Conservation (phyloP, 2,797 vertebrate species). For the Emydoidea blandingii region DNA sequence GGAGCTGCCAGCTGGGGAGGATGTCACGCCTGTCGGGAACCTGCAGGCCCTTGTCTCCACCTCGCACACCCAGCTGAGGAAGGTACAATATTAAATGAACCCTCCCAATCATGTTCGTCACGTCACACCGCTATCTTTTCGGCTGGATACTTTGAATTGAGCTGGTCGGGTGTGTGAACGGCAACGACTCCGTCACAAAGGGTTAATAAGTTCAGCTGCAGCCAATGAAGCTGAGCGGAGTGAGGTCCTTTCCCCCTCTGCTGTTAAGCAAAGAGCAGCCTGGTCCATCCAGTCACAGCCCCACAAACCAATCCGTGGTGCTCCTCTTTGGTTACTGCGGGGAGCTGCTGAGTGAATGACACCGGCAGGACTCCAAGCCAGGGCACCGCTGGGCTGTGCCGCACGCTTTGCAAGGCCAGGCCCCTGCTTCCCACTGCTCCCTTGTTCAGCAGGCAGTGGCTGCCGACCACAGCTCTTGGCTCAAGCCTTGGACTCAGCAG, state of each 20-base stretch:
- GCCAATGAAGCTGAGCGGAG: neutral
- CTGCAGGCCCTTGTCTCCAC: rapidly evolving
- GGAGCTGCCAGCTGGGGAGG: neutral
- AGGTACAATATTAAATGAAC: neutral
- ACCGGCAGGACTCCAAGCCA: rapidly evolving
- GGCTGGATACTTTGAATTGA: neutral
- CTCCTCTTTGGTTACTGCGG: neutral
- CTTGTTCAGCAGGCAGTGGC: rapidly evolving
- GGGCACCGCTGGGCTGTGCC: too few species aligned
- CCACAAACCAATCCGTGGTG: neutral
- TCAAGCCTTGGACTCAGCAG: neutral
- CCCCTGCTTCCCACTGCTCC: neutral
- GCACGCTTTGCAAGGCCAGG: too few species aligned
- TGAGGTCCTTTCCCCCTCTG: neutral
- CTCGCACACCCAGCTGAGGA: rapidly evolving
- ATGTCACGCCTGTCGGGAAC: neutral
- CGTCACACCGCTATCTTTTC: neutral
- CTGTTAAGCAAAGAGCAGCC: neutral
- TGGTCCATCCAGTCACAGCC: slow-evolving; percentile 1
- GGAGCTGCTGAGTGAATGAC: neutral
- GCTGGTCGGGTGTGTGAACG: neutral
- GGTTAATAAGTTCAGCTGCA: neutral
- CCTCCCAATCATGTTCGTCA: neutral
- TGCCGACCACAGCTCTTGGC: neutral
- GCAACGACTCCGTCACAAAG: neutral